Evolutionary conservation across 2,888 invertebrate species (phyloP), one percentile per base, ranked within the genome.

Genomic region (Sesia apiformis): DNA sequence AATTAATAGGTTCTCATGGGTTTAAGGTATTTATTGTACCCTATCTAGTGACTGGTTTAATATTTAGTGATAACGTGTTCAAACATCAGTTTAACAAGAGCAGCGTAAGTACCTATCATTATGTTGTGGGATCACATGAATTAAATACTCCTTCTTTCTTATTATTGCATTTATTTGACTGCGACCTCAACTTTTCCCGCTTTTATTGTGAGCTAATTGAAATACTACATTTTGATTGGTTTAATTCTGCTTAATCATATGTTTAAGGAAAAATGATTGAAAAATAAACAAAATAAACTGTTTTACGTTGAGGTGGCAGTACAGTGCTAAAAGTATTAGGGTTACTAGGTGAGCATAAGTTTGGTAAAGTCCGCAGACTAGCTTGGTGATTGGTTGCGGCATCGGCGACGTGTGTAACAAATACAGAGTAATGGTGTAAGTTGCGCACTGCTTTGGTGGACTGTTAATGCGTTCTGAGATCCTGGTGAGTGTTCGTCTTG

Each of bases 391-490:
- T 78, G 84, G 81, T 78, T 76, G 78, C 80, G 54, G 49, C 40
- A 74, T 65, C 81, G 72, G 69, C 86, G 82, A 66, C 80, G 84
- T 84, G 84, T 83, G 82, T 86, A 86, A 86, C 83, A 63, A 61
- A 58, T 42, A 52, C 60, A 74, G 76, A 78, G 72, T 80, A 49
- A 78, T 78, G 87, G 87, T 86, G 84, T 88, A 86, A 86, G 84
- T 85, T 70, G 78, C 76, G 86, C 88, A 89, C 88, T 86, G 88
- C 88, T 89, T 89, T 87, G 88, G 88, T 89, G 87, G 81, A 85
- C 83, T 85, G 87, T 84, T 85, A 85, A 84, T 87, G 79, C 86
- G 84, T 84, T 79, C 81, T 78, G 79, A 79, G 72, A 79, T 68
- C 79, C 78, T 76, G 88, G 88, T 89, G 89, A 89, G 88, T 89